Evolutionary conservation across 2,888 invertebrate genomes (phyloP).

Genomic region (Mesodorylaimus sp.): DNA sequence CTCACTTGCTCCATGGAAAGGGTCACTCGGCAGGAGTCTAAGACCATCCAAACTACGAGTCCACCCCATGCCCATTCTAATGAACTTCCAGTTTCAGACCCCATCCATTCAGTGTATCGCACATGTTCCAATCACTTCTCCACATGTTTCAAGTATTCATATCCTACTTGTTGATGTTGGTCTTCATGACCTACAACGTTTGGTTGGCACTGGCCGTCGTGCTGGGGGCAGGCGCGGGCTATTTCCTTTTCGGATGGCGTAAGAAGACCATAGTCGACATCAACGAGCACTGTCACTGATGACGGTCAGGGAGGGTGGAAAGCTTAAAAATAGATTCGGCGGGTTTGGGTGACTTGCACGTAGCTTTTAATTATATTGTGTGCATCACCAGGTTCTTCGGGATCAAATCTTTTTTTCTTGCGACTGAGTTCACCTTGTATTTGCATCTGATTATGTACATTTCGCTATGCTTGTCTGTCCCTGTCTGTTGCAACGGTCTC

Average conservation of each 20-base stretch:
- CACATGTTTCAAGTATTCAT: not conserved
- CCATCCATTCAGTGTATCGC: not conserved
- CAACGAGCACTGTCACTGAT: conserved; percentile 7
- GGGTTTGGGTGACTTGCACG: no score
- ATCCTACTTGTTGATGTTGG: conserved; percentile 5
- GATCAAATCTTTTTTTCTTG: no score
- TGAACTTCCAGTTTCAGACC: not conserved
- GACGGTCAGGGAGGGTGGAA: not conserved
- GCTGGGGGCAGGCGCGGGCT: conserved; percentile 5
- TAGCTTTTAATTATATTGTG: no score
- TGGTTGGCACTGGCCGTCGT: conserved; percentile 7
- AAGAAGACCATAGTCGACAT: conserved; percentile 1
- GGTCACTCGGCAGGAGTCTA: no score
- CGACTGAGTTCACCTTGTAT: no score
- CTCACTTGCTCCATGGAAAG: no score
- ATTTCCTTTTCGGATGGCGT: conserved; percentile 9
- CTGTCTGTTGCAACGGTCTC: no score
- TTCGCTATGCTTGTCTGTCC: no score
- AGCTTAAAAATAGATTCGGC: not conserved
- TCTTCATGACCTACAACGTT: conserved; percentile 9
- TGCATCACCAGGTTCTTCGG: no score
- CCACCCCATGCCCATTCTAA: not conserved
- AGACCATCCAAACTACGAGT: no score
- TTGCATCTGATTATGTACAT: no score
- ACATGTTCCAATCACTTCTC: not conserved